A percentile compares a stretch with the other conserved stretches of the same genome.
These are phyloP conservation scores for Callocephalon fimbriatum DNA, from an alignment of 2,113 vertebrate species.

Conservation along the genomic window DNA sequence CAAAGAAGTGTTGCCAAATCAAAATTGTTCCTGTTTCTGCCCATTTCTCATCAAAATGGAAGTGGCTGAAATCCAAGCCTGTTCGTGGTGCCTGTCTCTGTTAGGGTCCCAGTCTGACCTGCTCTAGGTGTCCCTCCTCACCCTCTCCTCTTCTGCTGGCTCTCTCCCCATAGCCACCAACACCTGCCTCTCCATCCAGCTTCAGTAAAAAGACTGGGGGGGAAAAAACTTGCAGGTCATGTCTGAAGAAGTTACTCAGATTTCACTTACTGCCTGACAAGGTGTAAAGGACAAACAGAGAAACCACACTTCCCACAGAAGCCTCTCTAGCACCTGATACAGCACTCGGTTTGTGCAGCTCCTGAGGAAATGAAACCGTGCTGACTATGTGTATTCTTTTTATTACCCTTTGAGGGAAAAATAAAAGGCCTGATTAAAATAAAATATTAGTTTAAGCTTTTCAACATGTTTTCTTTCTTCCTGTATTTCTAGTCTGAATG, in stretches of 20 bases:
- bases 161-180: background rate
- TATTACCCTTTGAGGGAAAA: background rate
- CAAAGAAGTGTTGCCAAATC: background rate
- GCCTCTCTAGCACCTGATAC: background rate
- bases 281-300: background rate
- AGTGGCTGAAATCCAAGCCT: background rate
- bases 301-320: background rate
- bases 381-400: background rate
- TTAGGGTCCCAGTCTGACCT: background rate
- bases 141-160: background rate
- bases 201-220: background rate
- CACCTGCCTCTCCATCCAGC: background rate
- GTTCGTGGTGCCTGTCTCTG: rapidly evolving
- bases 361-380: background rate
- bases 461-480: background rate
- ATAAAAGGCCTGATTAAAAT: background rate
- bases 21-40: background rate
- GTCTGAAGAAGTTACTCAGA: background rate
- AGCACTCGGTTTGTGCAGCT: background rate
- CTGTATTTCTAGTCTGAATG: background rate
- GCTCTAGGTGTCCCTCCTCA: background rate
- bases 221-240: background rate
- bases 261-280: background rate
- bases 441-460: background rate
- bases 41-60: background rate